These are phyloP conservation scores for Parnassius orleans DNA, from an alignment of 2,888 invertebrate species.

Conservation along the genomic window DNA sequence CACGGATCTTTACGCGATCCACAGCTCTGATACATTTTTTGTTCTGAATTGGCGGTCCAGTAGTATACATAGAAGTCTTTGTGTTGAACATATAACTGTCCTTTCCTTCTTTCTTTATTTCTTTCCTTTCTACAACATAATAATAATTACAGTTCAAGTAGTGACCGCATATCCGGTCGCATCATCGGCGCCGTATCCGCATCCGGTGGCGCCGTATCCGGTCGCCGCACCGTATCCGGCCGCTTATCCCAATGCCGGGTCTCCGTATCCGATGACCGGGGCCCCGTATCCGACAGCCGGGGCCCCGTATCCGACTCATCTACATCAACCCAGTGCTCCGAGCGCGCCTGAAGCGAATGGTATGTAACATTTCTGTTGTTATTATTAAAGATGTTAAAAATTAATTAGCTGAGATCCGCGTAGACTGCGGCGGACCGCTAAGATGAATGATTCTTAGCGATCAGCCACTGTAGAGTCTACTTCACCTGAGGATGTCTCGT, in stretches of 20 bases:
- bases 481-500: too few relatives aligned
- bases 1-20: too few relatives aligned
- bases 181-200: conserved; percentile 29
- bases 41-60: too few relatives aligned
- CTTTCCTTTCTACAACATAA: not conserved
- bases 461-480: too few relatives aligned
- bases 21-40: too few relatives aligned
- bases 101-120: too few relatives aligned
- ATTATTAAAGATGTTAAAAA: too few relatives aligned
- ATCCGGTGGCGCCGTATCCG: conserved; percentile 33
- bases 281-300: conserved; percentile 20
- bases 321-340: conserved; percentile 37
- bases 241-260: conserved; percentile 31
- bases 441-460: too few relatives aligned
- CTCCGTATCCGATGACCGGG: conserved; percentile 32
- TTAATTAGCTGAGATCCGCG: too few relatives aligned
- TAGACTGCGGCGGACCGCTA: too few relatives aligned
- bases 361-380: conserved; percentile 32
- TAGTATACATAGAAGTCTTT: too few relatives aligned
- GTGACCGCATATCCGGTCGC: conserved; percentile 35
- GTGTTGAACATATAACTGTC: too few relatives aligned
- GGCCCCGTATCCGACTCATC: conserved; percentile 32
- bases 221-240: conserved; percentile 35
- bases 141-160: conserved; percentile 28
- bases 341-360: conserved; percentile 57